Evolutionary conservation across 30 jellyfish, hydroid and myxozoan species (phyloP), one percentile per base, ranked within the genome.

Genomic region (Hydractinia echinata): DNA sequence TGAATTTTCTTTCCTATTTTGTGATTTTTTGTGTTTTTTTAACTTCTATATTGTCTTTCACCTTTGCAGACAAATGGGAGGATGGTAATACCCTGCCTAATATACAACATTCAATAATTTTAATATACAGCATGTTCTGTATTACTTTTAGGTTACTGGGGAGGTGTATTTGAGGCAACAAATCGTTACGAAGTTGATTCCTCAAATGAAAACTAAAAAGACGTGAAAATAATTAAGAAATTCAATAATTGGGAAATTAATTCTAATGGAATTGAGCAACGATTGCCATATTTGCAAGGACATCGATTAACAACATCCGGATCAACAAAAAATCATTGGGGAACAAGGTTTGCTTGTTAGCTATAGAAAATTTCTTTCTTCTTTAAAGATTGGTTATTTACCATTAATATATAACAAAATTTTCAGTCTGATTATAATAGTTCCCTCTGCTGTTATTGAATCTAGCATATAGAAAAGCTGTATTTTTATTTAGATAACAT

Each of bases 161-260:
- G 98, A 7, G 98, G 98, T 20, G 80, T 91, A 16, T 91, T 93
- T 93, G 54, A 76, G 8, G 98, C 98, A n/a, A 95, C 98, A 19
- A 66, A 76, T 16, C 6, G 7, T 20, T 91, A 91, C 83, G 68
- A 55, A 61, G n/a, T 91, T n/a, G 83, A 84, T 66, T 82, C 92
- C 19, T 18, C 85, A 4, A 78, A 84, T 53, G 30, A 82, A 5
- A 30, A 85, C 16, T 91, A 91, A n/a, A 79, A 88, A 19, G 95
- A 83, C 69, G 94, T 91, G 48, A 79, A 19, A n/a, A 72, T 91
- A 78, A 53, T 67, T 55, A 73, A 86, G 84, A 86, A 87, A 61
- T 91, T 91, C 76, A 86, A 79, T 66, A 79, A 86, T 30, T 91
- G 98, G 98, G 53, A 73, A 19, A 68, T 54, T 30, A 62, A 67